Conservation (phyloP, 2,113 vertebrate species). For the Tapirus terrestris region DNA sequence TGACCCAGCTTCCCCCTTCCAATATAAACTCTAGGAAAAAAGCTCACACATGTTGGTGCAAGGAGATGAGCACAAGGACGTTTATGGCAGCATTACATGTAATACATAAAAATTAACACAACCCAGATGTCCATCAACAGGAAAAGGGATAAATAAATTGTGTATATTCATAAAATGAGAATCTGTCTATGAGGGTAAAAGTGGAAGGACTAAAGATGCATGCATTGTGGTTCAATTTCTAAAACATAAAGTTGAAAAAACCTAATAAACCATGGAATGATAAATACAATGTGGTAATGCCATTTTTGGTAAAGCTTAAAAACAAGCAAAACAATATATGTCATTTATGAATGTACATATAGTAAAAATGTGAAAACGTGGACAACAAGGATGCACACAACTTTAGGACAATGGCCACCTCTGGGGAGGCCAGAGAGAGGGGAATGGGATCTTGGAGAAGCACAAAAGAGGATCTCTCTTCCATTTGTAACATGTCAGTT, state of each 20-base stretch:
- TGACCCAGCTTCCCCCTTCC: not conserved
- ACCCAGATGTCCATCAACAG: not conserved
- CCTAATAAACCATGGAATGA: not conserved
- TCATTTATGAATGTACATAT: not conserved
- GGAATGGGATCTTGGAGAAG: not conserved
- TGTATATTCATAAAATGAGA: not conserved
- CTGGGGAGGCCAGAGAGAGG: not conserved
- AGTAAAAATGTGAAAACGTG: not conserved
- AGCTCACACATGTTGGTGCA: not conserved
- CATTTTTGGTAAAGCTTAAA: not conserved
- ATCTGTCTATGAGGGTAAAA: not conserved
- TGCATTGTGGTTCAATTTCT: not conserved
- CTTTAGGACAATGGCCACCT: not conserved
- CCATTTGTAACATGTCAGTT: not conserved
- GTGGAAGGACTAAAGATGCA: not conserved
- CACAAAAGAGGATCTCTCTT: not conserved
- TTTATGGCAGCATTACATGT: not conserved
- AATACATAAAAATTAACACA: not conserved
- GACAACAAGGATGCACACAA: not conserved
- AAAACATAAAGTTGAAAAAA: slow-evolving; percentile 1
- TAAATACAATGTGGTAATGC: not conserved
- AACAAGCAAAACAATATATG: not conserved
- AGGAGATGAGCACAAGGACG: not conserved
- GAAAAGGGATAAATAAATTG: not conserved
- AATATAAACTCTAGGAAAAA: not conserved